Evolutionary conservation across 1,140 invertebrate genomes (phyloP), one percentile per base, ranked within the genome.

Genomic region (Drosophila navojoa): DNA sequence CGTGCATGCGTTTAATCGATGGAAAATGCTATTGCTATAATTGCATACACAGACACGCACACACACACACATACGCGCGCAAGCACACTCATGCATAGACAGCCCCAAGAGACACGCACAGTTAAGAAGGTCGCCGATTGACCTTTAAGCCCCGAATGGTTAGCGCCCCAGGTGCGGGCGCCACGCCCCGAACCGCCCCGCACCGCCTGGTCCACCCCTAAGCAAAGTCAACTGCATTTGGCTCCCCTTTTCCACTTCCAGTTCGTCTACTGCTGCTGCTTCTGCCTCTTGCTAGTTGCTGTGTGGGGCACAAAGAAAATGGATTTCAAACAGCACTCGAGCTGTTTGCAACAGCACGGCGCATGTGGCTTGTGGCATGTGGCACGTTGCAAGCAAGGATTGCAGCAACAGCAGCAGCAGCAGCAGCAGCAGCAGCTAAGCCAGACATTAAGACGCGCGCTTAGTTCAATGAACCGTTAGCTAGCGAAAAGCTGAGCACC

Each of bases 21-120:
- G 73, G 76, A 55, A 84, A 84, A 85, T 67, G 80, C 80, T 84
- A 84, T 79, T 67, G 80, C 80, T 84, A 84, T 79, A 84, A 84
- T 84, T 84, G 77, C 80, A 82, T 63, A 45, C 71, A 81, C 52
- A 79, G 42, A 16, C 38, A 69, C 63, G 57, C 27, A 75, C 54
- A 70, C 11, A 38, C 15, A 50, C 13, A 45, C 25, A 67, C 16
- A 50, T 7, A 16, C 19, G 55, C 11, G 27, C 11, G 19, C 19
- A 19, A 19, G 61, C 19, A 45, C 1, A 44, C 11, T 45, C n/a
- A 16, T 7, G 15, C 11, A 25, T 11, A 47, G 63, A 69, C 29
- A 42, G 42, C 5, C 40, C 10, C 42, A 16, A 59, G 57, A 59
- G 71, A 74, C 71, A 74, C 67, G 67, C 71, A 74, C 45, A 47